Evolutionary conservation across 2,797 vertebrate species (phyloP).

Genomic region (Xenopus petersii): DNA sequence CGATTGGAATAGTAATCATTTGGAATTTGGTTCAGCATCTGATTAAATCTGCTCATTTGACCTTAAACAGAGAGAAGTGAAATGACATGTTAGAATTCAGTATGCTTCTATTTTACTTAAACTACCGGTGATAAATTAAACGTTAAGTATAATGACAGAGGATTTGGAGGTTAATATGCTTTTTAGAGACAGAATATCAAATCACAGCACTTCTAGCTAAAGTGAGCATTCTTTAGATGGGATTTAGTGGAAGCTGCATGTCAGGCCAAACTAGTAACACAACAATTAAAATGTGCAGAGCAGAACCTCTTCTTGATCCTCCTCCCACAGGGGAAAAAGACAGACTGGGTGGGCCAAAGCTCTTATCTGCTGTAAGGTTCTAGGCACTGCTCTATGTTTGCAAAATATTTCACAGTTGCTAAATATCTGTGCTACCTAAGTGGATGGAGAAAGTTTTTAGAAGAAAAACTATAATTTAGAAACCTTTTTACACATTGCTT

Average conservation of each 20-base stretch:
- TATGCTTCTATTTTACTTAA: conserved; percentile 5
- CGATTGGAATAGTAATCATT: conserved; percentile 80
- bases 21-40: conserved; percentile 92
- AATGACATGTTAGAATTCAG: not conserved
- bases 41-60: conserved; percentile 90
- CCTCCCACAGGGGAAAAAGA: conserved; percentile 3
- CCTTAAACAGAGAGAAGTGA: conserved; percentile 64
- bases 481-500: too few species aligned
- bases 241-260: not conserved
- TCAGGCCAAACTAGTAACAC: conserved; percentile 3
- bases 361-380: conserved; percentile 23
- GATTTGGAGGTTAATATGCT: not conserved
- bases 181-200: not conserved
- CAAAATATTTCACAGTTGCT: not conserved
- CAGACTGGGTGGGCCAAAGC: conserved; percentile 20
- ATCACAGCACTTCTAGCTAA: conserved; percentile 4
- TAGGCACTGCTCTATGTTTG: not conserved
- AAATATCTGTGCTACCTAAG: too few species aligned
- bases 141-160: not conserved
- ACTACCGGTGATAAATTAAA: not conserved
- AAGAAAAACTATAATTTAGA: too few species aligned
- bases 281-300: conserved; percentile 12
- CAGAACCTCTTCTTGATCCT: conserved; percentile 4
- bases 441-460: too few species aligned
- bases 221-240: not conserved